Conservation (phyloP, 2,888 invertebrate genomes). For the Acrobasis repandana region DNA sequence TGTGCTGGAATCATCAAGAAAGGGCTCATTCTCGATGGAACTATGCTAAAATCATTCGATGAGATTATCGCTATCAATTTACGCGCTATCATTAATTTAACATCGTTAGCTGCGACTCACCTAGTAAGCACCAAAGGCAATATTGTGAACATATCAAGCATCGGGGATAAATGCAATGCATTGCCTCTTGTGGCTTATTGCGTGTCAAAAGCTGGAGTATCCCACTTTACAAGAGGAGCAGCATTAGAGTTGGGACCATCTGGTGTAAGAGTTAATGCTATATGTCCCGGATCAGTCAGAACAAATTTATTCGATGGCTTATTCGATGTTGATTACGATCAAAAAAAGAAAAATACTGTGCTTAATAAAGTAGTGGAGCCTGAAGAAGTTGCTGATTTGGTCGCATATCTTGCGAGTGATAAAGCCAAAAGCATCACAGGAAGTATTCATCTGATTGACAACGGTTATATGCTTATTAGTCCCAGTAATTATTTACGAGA, state of each 20-base stretch:
- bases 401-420: no score
- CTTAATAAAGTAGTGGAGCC: no score
- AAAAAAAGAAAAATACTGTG: no score
- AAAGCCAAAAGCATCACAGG: no score
- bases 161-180: conserved; percentile 16
- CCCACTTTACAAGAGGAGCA: conserved; percentile 41
- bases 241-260: conserved; percentile 86
- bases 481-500: no score
- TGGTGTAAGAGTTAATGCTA: conserved; percentile 85
- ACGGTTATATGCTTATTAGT: no score
- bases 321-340: no score
- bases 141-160: conserved; percentile 35
- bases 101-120: conserved; percentile 32
- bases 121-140: conserved; percentile 34
- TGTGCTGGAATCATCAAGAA: conserved; percentile 32
- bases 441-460: no score
- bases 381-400: no score
- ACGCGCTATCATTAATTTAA: conserved; percentile 32
- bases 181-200: conserved; percentile 34
- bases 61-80: conserved; percentile 34
- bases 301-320: conserved; percentile 73
- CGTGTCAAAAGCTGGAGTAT: conserved; percentile 44
- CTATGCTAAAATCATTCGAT: conserved; percentile 32
- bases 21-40: conserved; percentile 25
- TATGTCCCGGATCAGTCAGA: conserved; percentile 45